Evolutionary conservation across 2,888 invertebrate genomes (phyloP), one percentile per base, ranked within the genome.

Genomic region (Pseudanteris insignis): DNA sequence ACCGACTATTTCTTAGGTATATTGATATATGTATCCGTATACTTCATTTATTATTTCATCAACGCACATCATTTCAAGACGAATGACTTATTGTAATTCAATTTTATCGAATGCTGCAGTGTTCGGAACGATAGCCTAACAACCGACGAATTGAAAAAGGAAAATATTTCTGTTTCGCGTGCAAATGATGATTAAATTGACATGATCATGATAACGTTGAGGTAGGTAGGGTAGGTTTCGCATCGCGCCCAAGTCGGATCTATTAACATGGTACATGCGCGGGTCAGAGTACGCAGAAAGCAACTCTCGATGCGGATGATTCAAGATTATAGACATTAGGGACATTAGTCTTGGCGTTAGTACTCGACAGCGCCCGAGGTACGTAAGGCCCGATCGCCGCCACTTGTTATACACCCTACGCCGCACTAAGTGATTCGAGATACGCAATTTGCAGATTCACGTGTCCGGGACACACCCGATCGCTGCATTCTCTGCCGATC

Each of bases 251-350:
- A 34, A 34, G 29, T 32, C 29, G 37, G 33, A 24, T 30, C 43
- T 51, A 44, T 51, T 50, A 55, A 50, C 44, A 28, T 28, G 12
- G 50, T 13, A 43, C 30, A 44, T 50, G 41, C 30, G 15, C 51
- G 28, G 41, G 51, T 57, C 40, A 41, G 46, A 36, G 34, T 41
- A 43, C 47, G 41, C 43, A 41, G 48, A 43, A 46, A 41, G 50
- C 47, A 55, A 51, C 50, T 58, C 40, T 59, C 59, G 70, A 73
- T 74, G 75, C 72, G 71, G 74, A 75, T 75, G 73, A 76, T 72
- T 67, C 71, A 64, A 74, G 73, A 78, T 77, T 75, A 77, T 75
- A 77, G 75, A 72, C 75, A 77, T 78, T 77, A 77, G 72, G 68
- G 70, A 71, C 76, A 77, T 78, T 77, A 76, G 72, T 72, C 69